Evolutionary conservation across 1,140 invertebrate species (phyloP), one percentile per base, ranked within the genome.

Genomic region (Drosophila bifasciata): DNA sequence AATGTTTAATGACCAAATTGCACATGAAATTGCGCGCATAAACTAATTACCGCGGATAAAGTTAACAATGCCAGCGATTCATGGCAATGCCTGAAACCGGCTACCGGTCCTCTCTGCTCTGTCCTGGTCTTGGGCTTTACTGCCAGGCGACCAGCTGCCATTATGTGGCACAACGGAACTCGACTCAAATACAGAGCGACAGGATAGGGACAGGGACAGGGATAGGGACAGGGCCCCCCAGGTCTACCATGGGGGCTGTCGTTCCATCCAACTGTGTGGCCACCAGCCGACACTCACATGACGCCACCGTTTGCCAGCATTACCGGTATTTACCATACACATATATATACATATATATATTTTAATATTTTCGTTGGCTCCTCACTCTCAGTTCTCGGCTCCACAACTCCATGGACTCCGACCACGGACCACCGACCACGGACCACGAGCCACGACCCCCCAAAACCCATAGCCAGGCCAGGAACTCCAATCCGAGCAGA

Each of bases 241-340:
- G 32, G 32, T 36, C 32, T 36, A 3, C 28, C 28, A 28, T 28
- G 8, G 28, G 28, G 28, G 28, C 28, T 28, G 28, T 13, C 11
- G 32, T 64, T 23, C 75, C 44, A 43, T 48, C 69, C 48, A 43
- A 74, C 58, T 43, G 50, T 13, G 63, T 81, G 76, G 69, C 79
- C 79, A 78, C 76, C 68, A 76, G 66, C 63, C 57, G 76, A 40
- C 39, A 55, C 76, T 85, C 80, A 79, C 8, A 49, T 73, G 77
- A 57, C 60, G 59, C 61, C 51, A 43, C 60, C 74, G 83, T 83
- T 75, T 81, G 77, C 72, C 69, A 64, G 78, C 74, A 83, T 88
- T 88, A 89, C 84, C 84, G 79, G 83, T 55, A 88, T 88, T 88
- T 88, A 88, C 84, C 83, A 88, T 83, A 88, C n/a, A n/a, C n/a